Conservation (phyloP, 2,113 vertebrate species). For the Tragelaphus scriptus region DNA sequence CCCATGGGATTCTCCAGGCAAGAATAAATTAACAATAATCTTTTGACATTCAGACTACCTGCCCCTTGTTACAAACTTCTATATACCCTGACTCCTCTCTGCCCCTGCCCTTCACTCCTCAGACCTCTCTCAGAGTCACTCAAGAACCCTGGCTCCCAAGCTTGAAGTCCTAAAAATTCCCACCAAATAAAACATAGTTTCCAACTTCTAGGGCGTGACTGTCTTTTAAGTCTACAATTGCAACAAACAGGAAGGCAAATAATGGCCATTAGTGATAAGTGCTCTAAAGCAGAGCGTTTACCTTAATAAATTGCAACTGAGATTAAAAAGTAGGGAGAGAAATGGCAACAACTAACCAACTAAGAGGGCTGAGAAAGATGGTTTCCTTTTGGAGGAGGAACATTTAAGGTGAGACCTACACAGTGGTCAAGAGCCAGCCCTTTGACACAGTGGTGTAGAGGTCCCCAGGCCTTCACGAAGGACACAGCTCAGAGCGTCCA, state of each 20-base stretch:
- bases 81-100: not conserved
- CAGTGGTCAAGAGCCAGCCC: not conserved
- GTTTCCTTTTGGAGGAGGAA: not conserved
- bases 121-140: not conserved
- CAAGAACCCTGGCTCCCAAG: not conserved
- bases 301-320: not conserved
- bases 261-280: too few relatives aligned
- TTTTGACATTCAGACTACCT: not conserved
- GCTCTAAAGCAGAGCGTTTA: not conserved
- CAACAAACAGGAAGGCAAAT: not conserved
- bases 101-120: not conserved
- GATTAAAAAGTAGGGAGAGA: not conserved
- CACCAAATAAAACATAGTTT: not conserved
- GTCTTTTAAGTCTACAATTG: not conserved
- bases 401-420: not conserved
- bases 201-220: not conserved
- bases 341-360: not conserved
- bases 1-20: not conserved
- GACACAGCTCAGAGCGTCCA: not conserved
- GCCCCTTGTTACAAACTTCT: not conserved
- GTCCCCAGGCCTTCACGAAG: rapidly evolving
- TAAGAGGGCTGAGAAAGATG: not conserved
- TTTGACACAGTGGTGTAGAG: too few relatives aligned
- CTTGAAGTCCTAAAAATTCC: not conserved
- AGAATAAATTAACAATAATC: not conserved